Percentiles rank a stretch among this genome's conserved stretches.
These are phyloP conservation scores for Ophioninae sp. DNA, from an alignment of 2,888 invertebrate genomes.

Conservation along the genomic window DNA sequence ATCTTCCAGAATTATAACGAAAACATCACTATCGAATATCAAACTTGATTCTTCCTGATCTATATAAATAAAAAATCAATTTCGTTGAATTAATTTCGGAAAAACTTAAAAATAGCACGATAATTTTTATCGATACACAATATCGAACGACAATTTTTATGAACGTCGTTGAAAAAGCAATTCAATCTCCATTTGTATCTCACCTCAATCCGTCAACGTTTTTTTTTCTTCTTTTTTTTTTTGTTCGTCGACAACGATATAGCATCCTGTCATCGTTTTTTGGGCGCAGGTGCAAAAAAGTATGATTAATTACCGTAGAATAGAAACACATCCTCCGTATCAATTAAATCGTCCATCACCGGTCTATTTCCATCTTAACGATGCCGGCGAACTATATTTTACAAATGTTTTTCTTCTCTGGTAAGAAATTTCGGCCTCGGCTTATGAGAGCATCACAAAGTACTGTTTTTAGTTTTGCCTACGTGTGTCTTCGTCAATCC, in stretches of 20 bases:
- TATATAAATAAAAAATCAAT: too few relatives aligned
- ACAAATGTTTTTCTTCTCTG: background rate
- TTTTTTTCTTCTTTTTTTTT: background rate
- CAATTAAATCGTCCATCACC: background rate
- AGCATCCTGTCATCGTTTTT: background rate
- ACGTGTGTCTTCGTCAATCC: conserved; percentile 19
- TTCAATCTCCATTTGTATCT: background rate
- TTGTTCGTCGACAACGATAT: background rate
- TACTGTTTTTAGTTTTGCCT: conserved; percentile 20
- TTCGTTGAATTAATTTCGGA: too few relatives aligned
- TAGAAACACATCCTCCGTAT: background rate
- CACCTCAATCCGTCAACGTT: background rate
- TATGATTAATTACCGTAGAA: background rate
- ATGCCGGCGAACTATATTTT: background rate
- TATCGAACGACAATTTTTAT: background rate
- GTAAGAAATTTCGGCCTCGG: background rate
- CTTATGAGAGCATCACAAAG: background rate
- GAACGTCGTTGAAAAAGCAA: background rate
- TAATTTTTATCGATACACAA: background rate
- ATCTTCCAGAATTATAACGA: too few relatives aligned
- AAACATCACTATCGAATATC: too few relatives aligned
- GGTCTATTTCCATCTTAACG: background rate
- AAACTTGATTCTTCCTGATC: too few relatives aligned
- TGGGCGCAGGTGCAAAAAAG: background rate
- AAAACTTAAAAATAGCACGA: background rate